Percentiles rank a stretch among this genome's conserved stretches.
Evolutionary conservation across 2,113 vertebrate genomes (phyloP).

Genomic region (Tragelaphus imberbis): DNA sequence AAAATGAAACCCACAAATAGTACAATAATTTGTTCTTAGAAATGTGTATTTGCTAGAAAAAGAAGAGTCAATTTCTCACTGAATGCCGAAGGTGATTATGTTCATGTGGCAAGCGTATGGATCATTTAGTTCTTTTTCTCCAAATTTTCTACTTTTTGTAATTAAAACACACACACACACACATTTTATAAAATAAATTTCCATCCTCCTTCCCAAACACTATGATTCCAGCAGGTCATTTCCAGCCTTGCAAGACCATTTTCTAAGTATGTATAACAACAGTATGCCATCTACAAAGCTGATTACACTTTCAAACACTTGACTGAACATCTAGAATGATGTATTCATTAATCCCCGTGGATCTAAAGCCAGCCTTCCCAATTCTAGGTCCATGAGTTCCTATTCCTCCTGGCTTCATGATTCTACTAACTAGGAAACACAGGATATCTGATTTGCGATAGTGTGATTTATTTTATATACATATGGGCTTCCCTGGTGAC

Average conservation of each 20-base stretch:
- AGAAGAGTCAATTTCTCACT: neutral
- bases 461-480: neutral
- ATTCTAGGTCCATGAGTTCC: neutral
- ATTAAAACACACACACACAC: neutral
- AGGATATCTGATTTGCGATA: neutral
- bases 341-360: neutral
- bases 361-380: neutral
- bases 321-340: neutral
- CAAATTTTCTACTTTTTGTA: neutral
- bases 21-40: neutral
- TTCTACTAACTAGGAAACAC: neutral
- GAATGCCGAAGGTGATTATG: neutral
- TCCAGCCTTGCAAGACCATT: neutral
- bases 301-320: no score
- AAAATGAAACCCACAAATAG: neutral
- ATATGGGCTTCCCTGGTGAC: neutral
- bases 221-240: neutral
- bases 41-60: neutral
- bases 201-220: neutral
- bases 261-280: neutral
- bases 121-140: neutral
- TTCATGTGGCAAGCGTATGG: neutral
- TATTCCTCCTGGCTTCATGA: neutral
- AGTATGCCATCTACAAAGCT: fast-evolving
- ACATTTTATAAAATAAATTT: neutral